Base-by-base conservation (phyloP, 2,888 invertebrate genomes). In the Aspidiotus rigidus region DNA sequence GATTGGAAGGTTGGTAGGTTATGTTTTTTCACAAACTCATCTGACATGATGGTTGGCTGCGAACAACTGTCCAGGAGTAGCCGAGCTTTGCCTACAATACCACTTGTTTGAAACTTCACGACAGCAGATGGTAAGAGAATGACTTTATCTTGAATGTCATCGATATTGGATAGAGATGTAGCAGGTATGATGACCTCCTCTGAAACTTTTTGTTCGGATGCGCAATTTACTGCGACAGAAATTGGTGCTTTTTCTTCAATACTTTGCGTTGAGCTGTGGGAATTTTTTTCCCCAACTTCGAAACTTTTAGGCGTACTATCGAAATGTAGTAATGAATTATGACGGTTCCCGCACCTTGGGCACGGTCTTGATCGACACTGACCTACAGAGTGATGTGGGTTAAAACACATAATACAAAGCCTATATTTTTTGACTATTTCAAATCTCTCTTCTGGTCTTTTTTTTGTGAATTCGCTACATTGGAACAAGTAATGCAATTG, bases 31-130 rank as follows among this genome's bases (percentile, higher is more conserved):
- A 62, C 62, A 16, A 62, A 62, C 8, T 8, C 6, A 10, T 62
- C 49, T 11, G 62, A 42, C 10, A 62, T 13, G 11, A 62, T 42
- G 7, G 62, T 62, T 15, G 62, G 9, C 41, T 62, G 62, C 1
- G 62, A 62, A 15, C 62, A 40, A 62, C 9, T 62, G 17, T 62
- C 42, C 3, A 49, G 62, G 6, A 62, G 10, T 49, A 62, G 1
- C 9, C 49, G 44, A 15, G 62, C 62, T 28, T 39, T 60, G 39
- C 11, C 60, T 10, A 57, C 2, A 16, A 15, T 28, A 28, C 28
- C 10, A 13, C 7, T 9, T 3, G 28, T 13, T 11, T 9, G 11
- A 7, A 62, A 9, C n/a, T 41, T 15, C 1, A 49, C 49, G 16
- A 62, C 62, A 7, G 49, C 62, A 62, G 49, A 42, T 1, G 57